These are phyloP conservation scores for Machimus rusticus DNA, from an alignment of 2,888 invertebrate species.

Conservation along the genomic window DNA sequence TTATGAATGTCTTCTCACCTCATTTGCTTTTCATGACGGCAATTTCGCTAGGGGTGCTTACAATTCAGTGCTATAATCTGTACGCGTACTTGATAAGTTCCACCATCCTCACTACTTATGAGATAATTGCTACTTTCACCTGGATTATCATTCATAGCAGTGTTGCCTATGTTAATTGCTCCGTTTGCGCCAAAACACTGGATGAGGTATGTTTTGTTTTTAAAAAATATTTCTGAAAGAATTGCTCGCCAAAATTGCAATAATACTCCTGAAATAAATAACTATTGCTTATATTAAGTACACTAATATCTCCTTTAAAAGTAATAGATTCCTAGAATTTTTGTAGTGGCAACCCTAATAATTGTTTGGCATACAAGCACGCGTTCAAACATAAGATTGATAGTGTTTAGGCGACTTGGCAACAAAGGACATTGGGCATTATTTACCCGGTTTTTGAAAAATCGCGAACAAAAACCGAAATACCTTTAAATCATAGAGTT, in stretches of 20 bases:
- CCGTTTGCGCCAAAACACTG: constrained; percentile 51
- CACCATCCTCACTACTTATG: constrained; percentile 50
- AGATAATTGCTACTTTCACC: constrained; percentile 50
- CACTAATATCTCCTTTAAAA: neutral
- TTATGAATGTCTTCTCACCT: constrained; percentile 52
- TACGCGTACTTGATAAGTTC: constrained; percentile 51
- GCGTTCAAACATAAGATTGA: too few species aligned
- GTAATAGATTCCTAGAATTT: too few species aligned
- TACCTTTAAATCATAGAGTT: too few species aligned
- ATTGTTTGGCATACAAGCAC: too few species aligned
- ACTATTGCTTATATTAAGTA: too few species aligned
- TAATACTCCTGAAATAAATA: neutral
- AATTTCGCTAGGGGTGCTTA: constrained; percentile 53
- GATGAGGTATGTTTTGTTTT: constrained; percentile 50
- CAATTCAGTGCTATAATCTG: constrained; percentile 54
- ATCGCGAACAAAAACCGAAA: too few species aligned
- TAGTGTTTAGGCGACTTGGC: too few species aligned
- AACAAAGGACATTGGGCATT: too few species aligned
- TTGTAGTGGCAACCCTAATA: too few species aligned
- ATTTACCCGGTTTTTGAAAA: too few species aligned
- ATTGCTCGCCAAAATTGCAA: neutral
- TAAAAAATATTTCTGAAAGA: neutral
- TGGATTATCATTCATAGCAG: constrained; percentile 54
- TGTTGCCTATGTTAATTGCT: constrained; percentile 53
- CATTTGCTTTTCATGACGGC: constrained; percentile 53